These are phyloP conservation scores for Parnassius smintheus DNA, from an alignment of 2,888 invertebrate species.

Conservation along the genomic window DNA sequence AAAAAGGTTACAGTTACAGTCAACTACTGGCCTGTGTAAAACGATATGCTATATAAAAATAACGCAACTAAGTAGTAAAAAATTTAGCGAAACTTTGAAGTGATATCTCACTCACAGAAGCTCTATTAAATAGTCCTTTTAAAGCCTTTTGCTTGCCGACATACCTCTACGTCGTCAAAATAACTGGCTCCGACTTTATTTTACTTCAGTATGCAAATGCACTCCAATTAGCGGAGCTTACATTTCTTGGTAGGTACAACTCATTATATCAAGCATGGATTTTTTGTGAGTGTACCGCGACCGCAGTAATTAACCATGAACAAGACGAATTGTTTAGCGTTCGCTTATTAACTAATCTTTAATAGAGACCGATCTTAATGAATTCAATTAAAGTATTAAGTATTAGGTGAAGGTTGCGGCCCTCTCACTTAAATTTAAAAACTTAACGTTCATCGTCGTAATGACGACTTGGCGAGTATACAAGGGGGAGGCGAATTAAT, in stretches of 20 bases:
- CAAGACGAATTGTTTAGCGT: constrained; percentile 66
- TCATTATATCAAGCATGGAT: constrained; percentile 72
- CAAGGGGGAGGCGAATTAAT: constrained; percentile 81
- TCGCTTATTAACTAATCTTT: constrained; percentile 77
- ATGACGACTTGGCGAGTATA: constrained; percentile 75
- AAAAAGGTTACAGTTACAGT: no score
- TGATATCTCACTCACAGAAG: constrained; percentile 27
- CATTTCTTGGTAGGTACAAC: constrained; percentile 68
- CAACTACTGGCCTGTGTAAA: no score
- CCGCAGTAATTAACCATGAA: constrained; percentile 69
- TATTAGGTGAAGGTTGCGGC: constrained; percentile 78
- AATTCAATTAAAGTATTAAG: constrained; percentile 76
- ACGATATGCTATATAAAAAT: no score
- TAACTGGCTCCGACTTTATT: constrained; percentile 68
- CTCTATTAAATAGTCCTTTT: constrained; percentile 33
- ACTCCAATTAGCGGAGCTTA: constrained; percentile 74
- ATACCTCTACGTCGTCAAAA: constrained; percentile 58
- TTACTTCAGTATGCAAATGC: constrained; percentile 76
- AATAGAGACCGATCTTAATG: constrained; percentile 70
- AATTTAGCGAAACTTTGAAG: not conserved
- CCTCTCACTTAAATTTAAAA: constrained; percentile 77
- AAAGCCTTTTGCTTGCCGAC: constrained; percentile 47
- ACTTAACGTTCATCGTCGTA: constrained; percentile 76
- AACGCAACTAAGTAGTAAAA: no score
- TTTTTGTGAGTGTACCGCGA: constrained; percentile 59